A percentile compares a stretch with the other conserved stretches of the same genome.
Evolutionary conservation across 2,888 invertebrate species (phyloP).

Genomic region (Dolichopus griseipennis): DNA sequence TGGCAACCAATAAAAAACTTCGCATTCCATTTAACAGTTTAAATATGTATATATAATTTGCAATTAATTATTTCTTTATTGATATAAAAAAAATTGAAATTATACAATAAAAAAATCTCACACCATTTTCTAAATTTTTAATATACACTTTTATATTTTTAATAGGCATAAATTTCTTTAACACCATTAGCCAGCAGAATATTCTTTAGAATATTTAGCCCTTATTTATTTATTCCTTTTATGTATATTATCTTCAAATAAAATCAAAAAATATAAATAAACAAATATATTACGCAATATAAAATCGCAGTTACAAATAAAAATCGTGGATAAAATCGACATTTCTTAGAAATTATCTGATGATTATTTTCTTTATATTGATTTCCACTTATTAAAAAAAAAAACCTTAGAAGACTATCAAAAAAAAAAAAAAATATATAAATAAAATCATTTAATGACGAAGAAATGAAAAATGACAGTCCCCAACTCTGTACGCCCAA

Average conservation of each 20-base stretch:
- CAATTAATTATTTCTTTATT: too few species aligned
- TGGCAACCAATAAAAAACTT: too few species aligned
- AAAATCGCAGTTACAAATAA: neutral
- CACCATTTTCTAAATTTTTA: too few species aligned
- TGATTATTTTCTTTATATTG: neutral
- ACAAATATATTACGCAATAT: neutral
- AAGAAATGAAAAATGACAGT: neutral
- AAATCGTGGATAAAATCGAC: neutral
- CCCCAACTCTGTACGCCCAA: neutral
- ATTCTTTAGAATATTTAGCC: neutral
- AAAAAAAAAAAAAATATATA: neutral
- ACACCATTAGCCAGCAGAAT: constrained; percentile 4
- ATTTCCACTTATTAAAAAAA: constrained; percentile 2
- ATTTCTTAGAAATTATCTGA: neutral
- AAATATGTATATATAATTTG: too few species aligned
- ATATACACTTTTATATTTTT: too few species aligned
- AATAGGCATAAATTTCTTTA: neutral
- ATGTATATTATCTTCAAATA: neutral
- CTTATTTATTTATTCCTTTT: neutral
- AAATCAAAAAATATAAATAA: neutral
- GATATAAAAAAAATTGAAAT: too few species aligned
- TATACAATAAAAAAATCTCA: too few species aligned
- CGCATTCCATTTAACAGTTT: too few species aligned
- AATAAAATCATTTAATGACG: constrained; percentile 4
- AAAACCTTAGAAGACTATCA: neutral